Base-by-base conservation (phyloP, 2,797 vertebrate species). In the Squalus acanthias region DNA sequence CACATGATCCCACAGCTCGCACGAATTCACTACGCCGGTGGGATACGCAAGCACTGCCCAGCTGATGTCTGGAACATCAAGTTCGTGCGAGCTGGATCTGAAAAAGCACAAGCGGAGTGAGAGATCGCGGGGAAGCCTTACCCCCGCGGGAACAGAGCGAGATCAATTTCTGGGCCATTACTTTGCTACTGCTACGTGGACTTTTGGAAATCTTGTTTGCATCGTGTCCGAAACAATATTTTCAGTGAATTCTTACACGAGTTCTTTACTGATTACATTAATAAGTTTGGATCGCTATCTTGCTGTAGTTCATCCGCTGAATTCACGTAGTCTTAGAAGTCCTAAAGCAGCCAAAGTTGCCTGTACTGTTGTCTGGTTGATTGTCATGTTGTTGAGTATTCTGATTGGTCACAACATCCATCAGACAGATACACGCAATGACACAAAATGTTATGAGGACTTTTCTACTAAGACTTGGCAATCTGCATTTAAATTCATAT, bases 291-390 rank as follows among this genome's bases (percentile, higher is more conserved):
- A 79, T 79, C 76, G 76, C 33, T 79, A 79, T 79, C n/a, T 79
- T 13, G 76, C 76, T n/a, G 12, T 79, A 15, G 76, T 79, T 79
- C 33, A 79, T 15, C 76, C 76, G 0, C 15, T 79, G 10, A 33
- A 79, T 9, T 79, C 76, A 50, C 95, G 33, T 26, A 76, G n/a
- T 96, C 60, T n/a, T 72, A 96, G 98, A 17, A 97, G 96, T 0
- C 0, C 17, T 0, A 79, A 96, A n/a, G 97, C 97, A 0, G 97
- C 98, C 50, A 96, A 94, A 33, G 97, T 96, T 96, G 97, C 97
- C 12, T 97, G 95, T 0, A 94, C 0, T 0, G 0, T 97, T 0
- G 93, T 97, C 15, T 98, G 98, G 97, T 29, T 97, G 39, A 53
- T 96, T 13, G 65, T 97, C 70, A 0, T 97, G 39, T 0, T 22